A percentile compares a stretch with the other conserved stretches of the same genome.
phyloP scores from a whole-genome alignment of 2,888 invertebrate genomes.

The Calameuta filiformis region DNA sequence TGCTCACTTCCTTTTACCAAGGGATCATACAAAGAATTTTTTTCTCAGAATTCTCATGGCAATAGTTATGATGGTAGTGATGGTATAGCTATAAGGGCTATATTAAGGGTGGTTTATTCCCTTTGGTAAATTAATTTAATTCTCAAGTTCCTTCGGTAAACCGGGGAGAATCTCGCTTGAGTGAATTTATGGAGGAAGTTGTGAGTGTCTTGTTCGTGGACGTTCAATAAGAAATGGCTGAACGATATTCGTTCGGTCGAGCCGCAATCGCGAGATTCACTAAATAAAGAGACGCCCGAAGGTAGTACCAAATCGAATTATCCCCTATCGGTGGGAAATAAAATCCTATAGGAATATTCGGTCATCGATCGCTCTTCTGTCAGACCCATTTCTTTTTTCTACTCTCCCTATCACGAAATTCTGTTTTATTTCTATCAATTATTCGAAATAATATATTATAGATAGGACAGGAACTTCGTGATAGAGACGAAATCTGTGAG shows the following conservation, averaged over 20 bases:
- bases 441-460: neutral
- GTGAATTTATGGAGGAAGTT: neutral
- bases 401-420: neutral
- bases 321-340: neutral
- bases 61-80: neutral
- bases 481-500: too few species aligned
- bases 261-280: neutral
- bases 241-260: neutral
- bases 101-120: neutral
- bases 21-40: neutral
- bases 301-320: neutral
- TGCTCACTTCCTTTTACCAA: neutral
- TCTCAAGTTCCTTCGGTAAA: neutral
- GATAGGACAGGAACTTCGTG: neutral
- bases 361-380: neutral
- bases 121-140: constrained; percentile 32
- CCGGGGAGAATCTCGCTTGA: neutral
- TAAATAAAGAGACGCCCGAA: neutral
- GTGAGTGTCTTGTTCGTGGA: neutral
- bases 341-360: neutral
- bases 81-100: neutral
- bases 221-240: constrained; percentile 3
- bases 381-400: neutral
- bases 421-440: neutral
- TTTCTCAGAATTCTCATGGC: neutral